phyloP scores from a whole-genome alignment of 2,113 vertebrate genomes.

The Hemicordylus capensis region DNA sequence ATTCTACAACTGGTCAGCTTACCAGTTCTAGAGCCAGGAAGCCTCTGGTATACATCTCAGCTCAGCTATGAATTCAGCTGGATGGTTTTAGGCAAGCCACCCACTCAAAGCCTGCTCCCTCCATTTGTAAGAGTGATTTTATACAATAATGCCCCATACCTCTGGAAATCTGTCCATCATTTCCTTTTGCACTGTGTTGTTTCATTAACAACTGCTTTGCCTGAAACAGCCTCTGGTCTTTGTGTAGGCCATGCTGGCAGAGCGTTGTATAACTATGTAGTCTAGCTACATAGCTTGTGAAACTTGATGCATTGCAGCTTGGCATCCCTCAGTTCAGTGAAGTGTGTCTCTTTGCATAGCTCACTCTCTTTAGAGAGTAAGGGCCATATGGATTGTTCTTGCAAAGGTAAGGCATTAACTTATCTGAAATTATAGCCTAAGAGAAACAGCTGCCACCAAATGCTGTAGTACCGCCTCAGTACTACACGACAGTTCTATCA shows the following conservation, averaged over 20 bases:
- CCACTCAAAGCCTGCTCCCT: not conserved
- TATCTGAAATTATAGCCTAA: slow-evolving; percentile 5
- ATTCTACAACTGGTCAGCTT: not conserved
- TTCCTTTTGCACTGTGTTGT: not conserved
- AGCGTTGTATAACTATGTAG: not conserved
- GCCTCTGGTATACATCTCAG: not conserved
- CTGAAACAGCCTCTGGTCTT: not conserved
- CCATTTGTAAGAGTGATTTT: not conserved
- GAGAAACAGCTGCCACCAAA: not conserved
- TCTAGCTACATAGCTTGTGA: not conserved
- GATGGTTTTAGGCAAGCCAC: not conserved
- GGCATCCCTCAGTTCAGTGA: not conserved
- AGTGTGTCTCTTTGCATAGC: not conserved
- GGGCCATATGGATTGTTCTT: fast-evolving
- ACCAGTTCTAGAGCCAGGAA: too few species aligned
- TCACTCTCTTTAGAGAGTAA: not conserved
- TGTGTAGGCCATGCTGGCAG: not conserved
- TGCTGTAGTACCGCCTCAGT: not conserved
- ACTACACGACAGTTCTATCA: not conserved
- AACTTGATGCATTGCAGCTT: not conserved
- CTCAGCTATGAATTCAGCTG: not conserved
- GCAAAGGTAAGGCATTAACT: slow-evolving; percentile 15
- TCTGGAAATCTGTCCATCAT: not conserved
- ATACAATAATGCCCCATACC: not conserved
- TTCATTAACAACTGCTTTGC: too few species aligned